phyloP scores from a whole-genome alignment of 2,888 invertebrate species.

The Limnephilus lunatus region DNA sequence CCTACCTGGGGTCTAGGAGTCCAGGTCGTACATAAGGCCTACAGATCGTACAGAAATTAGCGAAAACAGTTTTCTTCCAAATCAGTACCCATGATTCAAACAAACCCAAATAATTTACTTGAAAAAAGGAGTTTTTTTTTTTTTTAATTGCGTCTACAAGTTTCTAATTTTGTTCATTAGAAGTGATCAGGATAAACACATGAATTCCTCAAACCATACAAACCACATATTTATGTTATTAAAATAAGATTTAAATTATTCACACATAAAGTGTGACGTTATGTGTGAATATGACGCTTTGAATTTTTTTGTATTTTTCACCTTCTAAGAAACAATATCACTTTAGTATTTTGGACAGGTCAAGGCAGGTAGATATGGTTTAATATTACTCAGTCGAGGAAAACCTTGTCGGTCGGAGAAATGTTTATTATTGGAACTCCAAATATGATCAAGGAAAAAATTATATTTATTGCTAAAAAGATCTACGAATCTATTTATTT shows the following conservation, averaged over 20 bases:
- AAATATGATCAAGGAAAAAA: not conserved
- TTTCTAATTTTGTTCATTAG: too few relatives aligned
- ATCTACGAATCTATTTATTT: not conserved
- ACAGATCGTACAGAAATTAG: too few relatives aligned
- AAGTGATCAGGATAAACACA: not conserved
- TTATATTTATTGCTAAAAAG: not conserved
- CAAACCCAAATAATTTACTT: too few relatives aligned
- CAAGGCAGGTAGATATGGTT: not conserved
- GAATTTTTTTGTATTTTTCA: not conserved
- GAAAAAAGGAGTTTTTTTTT: too few relatives aligned
- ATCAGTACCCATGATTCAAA: too few relatives aligned
- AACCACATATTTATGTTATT: not conserved
- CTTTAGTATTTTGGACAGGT: not conserved
- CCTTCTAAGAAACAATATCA: not conserved
- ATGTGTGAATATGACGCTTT: not conserved
- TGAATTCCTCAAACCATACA: not conserved
- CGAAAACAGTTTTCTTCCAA: too few relatives aligned
- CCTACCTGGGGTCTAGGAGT: too few relatives aligned
- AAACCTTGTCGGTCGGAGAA: not conserved
- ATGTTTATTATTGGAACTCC: not conserved
- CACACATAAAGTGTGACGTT: too few relatives aligned
- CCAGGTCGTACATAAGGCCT: too few relatives aligned
- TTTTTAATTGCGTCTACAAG: too few relatives aligned
- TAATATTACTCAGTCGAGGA: not conserved
- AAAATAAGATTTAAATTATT: not conserved